Percentiles rank a stretch among this genome's conserved stretches.
Evolutionary conservation across 2,888 invertebrate genomes (phyloP).

Genomic region (Metopia argyrocephala): DNA sequence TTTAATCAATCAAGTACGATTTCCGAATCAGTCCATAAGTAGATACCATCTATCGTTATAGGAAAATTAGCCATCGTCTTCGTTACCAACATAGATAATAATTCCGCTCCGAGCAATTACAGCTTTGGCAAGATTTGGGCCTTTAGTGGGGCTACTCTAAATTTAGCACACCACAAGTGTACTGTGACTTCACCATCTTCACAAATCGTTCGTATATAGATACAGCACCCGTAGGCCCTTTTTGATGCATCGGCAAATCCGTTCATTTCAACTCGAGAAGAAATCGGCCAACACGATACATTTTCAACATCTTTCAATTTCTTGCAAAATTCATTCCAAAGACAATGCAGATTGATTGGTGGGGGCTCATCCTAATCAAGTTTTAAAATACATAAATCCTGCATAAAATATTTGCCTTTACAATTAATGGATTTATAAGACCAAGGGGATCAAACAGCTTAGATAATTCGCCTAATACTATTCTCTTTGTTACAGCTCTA

Average conservation of each 20-base stretch:
- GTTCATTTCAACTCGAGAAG: conserved; percentile 25
- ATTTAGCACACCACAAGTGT: conserved; percentile 49
- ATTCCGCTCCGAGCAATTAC: conserved; percentile 38
- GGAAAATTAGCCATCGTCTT: conserved; percentile 39
- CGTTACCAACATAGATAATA: conserved; percentile 33
- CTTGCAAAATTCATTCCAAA: conserved; percentile 36
- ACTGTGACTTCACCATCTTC: conserved; percentile 28
- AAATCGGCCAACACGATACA: conserved; percentile 3
- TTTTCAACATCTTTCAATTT: conserved; percentile 7
- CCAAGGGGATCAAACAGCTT: conserved; percentile 54
- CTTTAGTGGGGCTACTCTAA: conserved; percentile 52
- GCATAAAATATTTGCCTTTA: conserved; percentile 52
- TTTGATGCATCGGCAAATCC: conserved; percentile 51
- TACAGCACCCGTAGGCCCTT: conserved; percentile 49
- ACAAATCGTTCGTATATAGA: conserved; percentile 30
- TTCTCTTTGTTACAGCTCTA: conserved; percentile 40
- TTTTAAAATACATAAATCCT: conserved; percentile 52
- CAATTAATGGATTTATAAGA: conserved; percentile 21
- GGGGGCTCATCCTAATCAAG: conserved; percentile 44
- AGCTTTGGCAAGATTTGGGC: conserved; percentile 48
- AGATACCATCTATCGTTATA: conserved; percentile 10
- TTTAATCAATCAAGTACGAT: conserved; percentile 57
- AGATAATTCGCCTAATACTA: conserved; percentile 32
- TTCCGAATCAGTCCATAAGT: conserved; percentile 58
- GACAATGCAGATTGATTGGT: conserved; percentile 18